Percentiles rank a stretch among this genome's conserved stretches.
Conservation (phyloP, 2,888 invertebrate species). For the Leucophenga montana region DNA sequence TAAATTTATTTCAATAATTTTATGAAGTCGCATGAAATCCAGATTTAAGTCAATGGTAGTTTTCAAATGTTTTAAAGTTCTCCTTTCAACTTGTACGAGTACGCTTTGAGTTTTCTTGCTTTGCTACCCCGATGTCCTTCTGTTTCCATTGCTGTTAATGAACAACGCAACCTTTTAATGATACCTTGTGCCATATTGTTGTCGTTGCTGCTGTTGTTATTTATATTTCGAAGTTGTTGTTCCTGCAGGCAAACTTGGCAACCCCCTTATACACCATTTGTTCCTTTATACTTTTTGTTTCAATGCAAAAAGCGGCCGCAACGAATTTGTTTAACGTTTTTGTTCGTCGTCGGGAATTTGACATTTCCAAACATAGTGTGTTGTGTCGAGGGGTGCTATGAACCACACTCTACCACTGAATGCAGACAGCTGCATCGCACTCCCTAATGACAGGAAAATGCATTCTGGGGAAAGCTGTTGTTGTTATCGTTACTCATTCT, state of each 20-base stretch:
- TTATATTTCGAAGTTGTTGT: not conserved
- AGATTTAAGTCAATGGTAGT: too few species aligned
- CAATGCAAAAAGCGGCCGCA: constrained; percentile 17
- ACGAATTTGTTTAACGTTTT: constrained; percentile 31
- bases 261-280: not conserved
- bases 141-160: constrained; percentile 11
- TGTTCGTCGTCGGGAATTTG: not conserved
- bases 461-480: constrained; percentile 4
- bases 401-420: not conserved
- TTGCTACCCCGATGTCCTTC: not conserved
- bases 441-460: constrained; percentile 20
- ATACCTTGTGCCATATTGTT: constrained; percentile 22
- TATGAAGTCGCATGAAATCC: not conserved
- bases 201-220: not conserved
- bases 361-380: too few species aligned
- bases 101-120: not conserved
- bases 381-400: not conserved
- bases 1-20: not conserved
- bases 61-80: not conserved
- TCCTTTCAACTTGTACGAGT: not conserved
- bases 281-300: not conserved
- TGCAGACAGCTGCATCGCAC: constrained; percentile 15
- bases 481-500: too few species aligned
- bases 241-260: not conserved
- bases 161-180: constrained; percentile 23